A percentile compares a stretch with the other conserved stretches of the same genome.
Evolutionary conservation across 2,797 vertebrate genomes (phyloP).

Genomic region (Alouatta caraya): DNA sequence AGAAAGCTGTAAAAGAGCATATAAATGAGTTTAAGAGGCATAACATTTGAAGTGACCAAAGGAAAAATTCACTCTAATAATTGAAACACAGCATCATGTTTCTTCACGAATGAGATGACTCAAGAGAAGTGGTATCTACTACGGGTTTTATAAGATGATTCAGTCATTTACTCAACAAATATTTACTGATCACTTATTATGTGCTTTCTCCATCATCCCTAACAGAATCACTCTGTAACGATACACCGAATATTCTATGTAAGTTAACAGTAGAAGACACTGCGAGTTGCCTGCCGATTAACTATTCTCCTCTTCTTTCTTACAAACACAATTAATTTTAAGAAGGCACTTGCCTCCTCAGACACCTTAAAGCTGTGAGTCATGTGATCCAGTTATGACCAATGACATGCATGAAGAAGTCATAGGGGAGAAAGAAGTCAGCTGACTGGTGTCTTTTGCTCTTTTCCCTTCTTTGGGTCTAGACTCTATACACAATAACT

Average conservation of each 20-base stretch:
- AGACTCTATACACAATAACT: not conserved
- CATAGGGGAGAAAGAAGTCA: not conserved
- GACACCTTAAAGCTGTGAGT: not conserved
- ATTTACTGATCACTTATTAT: not conserved
- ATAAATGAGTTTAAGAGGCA: conserved; percentile 1
- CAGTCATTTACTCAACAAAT: not conserved
- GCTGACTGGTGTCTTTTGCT: not conserved
- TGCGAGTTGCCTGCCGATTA: not conserved
- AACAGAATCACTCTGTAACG: not conserved
- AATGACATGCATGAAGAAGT: not conserved
- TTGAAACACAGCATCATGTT: not conserved
- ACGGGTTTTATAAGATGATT: not conserved
- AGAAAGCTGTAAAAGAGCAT: not conserved
- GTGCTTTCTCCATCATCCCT: not conserved
- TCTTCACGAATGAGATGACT: not conserved
- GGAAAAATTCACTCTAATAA: not conserved
- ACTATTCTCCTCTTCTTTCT: not conserved
- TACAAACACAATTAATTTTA: not conserved
- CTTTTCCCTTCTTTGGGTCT: not conserved
- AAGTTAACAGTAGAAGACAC: not conserved
- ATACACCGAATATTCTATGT: not conserved
- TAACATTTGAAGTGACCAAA: not conserved
- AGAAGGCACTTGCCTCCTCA: not conserved
- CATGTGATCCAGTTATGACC: not conserved
- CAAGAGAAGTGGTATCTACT: not conserved